Evolutionary conservation across 2,888 invertebrate species (phyloP).

Genomic region (Uloborus plumipes): DNA sequence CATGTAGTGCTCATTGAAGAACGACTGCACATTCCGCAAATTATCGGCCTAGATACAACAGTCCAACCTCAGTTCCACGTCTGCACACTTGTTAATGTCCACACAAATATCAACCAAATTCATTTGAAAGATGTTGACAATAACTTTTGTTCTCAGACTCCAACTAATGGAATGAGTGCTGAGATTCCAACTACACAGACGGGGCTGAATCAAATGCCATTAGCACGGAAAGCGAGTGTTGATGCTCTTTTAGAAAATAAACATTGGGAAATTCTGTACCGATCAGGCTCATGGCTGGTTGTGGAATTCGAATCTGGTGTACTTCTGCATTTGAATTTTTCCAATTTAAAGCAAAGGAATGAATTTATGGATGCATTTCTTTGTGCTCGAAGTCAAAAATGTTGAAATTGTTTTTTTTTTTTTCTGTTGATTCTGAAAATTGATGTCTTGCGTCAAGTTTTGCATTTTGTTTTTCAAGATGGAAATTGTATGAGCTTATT

Average conservation of each 20-base stretch:
- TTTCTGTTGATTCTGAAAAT: too few species aligned
- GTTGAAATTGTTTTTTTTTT: too few species aligned
- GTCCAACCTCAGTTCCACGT: slow-evolving; percentile 43
- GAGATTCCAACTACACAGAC: not conserved
- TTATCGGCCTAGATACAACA: slow-evolving; percentile 17
- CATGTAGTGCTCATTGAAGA: slow-evolving; percentile 54
- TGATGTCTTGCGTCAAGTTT: too few species aligned
- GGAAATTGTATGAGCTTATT: too few species aligned
- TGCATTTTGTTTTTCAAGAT: too few species aligned
- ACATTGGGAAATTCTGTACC: slow-evolving; percentile 28
- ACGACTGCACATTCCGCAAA: slow-evolving; percentile 23
- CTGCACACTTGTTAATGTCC: slow-evolving; percentile 43
- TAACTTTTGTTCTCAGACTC: not conserved
- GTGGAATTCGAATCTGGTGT: slow-evolving; percentile 52
- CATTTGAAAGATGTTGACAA: slow-evolving; percentile 40
- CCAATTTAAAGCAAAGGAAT: slow-evolving; percentile 39
- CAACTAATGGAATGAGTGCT: not conserved
- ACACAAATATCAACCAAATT: slow-evolving; percentile 51
- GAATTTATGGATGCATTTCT: slow-evolving; percentile 57
- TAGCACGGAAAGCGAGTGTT: too few species aligned
- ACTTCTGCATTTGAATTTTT: slow-evolving; percentile 46
- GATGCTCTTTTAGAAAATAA: slow-evolving; percentile 13
- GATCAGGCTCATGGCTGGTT: slow-evolving; percentile 52
- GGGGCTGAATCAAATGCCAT: not conserved
- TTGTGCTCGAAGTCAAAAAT: slow-evolving; percentile 51